These are phyloP conservation scores for Lasioglossum villosulum DNA, from an alignment of 2,888 invertebrate species.

Conservation along the genomic window DNA sequence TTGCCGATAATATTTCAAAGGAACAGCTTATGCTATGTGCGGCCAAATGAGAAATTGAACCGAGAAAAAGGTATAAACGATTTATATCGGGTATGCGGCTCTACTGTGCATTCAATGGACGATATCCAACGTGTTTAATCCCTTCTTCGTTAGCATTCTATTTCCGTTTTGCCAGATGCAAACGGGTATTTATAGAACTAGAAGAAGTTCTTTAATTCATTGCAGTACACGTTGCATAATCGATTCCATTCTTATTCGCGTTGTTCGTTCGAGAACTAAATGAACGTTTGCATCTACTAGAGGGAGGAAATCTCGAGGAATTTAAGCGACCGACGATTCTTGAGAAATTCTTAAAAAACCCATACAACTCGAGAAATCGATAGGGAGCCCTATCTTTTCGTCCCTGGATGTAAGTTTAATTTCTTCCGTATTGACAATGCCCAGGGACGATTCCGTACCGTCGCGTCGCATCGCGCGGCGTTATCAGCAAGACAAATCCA, in stretches of 20 bases:
- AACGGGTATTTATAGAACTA: conserved; percentile 28
- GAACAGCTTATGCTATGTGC: conserved; percentile 34
- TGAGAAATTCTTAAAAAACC: too few relatives aligned
- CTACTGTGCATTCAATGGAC: conserved; percentile 25
- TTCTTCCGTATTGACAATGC: not conserved
- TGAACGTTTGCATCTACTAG: not conserved
- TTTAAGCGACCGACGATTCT: not conserved
- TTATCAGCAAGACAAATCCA: conserved; percentile 44
- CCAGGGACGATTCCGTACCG: not conserved
- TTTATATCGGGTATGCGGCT: conserved; percentile 40
- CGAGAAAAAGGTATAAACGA: conserved; percentile 39
- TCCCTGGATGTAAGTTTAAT: not conserved
- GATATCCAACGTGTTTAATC: conserved; percentile 28
- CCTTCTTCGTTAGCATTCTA: conserved; percentile 39
- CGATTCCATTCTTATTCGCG: not conserved
- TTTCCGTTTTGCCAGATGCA: conserved; percentile 25
- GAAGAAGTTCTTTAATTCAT: not conserved
- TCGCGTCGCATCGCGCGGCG: conserved; percentile 4
- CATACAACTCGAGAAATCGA: too few relatives aligned
- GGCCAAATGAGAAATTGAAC: conserved; percentile 34
- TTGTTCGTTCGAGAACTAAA: not conserved
- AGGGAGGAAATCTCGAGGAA: not conserved
- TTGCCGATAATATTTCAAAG: conserved; percentile 53
- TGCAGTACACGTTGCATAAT: not conserved
- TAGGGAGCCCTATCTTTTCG: too few relatives aligned